phyloP scores from a whole-genome alignment of 2,797 vertebrate species.

The Tenualosa ilisha region DNA sequence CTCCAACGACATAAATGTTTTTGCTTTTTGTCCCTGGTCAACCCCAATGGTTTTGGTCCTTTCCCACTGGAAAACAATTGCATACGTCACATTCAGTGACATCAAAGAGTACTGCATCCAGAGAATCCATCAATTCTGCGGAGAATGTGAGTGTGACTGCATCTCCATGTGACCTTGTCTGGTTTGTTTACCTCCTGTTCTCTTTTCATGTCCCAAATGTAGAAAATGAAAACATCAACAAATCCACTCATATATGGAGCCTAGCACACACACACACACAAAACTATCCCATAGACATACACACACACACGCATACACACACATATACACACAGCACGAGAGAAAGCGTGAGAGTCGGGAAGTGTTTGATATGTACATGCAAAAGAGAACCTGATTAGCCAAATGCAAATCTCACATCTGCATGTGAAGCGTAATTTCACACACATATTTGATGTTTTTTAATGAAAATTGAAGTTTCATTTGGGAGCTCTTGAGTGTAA shows the following conservation, averaged over 20 bases:
- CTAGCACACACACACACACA: background rate
- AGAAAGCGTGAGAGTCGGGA: background rate
- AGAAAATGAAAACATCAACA: background rate
- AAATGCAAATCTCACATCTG: constrained; percentile 39
- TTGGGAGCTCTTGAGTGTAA: constrained; percentile 33
- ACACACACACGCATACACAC: background rate
- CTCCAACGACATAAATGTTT: background rate
- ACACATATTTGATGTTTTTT: constrained; percentile 44
- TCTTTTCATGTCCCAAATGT: constrained; percentile 11
- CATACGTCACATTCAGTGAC: background rate
- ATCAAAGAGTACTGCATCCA: background rate
- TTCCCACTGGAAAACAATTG: background rate
- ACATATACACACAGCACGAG: background rate
- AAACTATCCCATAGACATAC: background rate
- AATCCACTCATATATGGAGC: background rate
- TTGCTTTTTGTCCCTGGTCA: background rate
- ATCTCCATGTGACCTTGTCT: background rate
- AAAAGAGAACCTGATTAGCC: constrained; percentile 38
- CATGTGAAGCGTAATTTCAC: constrained; percentile 35
- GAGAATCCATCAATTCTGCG: background rate
- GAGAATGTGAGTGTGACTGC: background rate
- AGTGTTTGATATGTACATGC: constrained; percentile 41
- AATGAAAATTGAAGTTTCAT: constrained; percentile 38
- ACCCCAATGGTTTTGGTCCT: background rate
- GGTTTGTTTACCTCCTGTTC: constrained; percentile 1